Evolutionary conservation across 2,113 vertebrate genomes (phyloP), one percentile per base, ranked within the genome.

Genomic region (Uria lomvia): DNA sequence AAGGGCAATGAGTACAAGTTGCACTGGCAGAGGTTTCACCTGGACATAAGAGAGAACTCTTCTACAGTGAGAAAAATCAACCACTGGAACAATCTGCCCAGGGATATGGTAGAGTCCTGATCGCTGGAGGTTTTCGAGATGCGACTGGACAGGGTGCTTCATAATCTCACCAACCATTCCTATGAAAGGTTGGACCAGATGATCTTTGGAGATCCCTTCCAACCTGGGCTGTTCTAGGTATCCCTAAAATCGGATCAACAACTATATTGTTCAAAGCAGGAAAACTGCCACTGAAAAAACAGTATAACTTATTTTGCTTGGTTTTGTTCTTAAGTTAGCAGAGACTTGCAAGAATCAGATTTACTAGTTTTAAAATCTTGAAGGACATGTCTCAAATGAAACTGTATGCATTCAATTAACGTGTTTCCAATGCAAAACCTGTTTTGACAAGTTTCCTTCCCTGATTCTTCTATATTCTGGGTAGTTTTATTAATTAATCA

Each of bases 41-140:
- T 52, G 26, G n/a, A 42, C 21, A 22, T 3, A 40, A 29, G 34
- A 34, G 59, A 47, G 24, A 62, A 26, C 7, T 52, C 52, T 66
- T 50, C 45, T 34, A 88, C 38, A 47, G 23, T 11, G 12, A 53
- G 38, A 68, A 53, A 22, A 52, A 67, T 9, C 5, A 36, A 8
- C 9, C 53, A 55, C 47, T 55, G 47, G 23, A 62, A 40, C 16
- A 75, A 53, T 12, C 12, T 68, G 26, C 29, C 24, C 23, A 60
- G 16, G 29, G 9, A 40, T 0, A 0, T 5, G 23, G 19, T 17
- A 53, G 16, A 53, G 29, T 53, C 23, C 29, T 6, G 0, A 2
- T 30, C 40, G 23, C 27, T 34, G 21, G 8, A 75, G 15, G 27
- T 21, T 82, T 82, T 68, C 27, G 38, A 75, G 70, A 53, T 1